Evolutionary conservation across 2,888 invertebrate genomes (phyloP).

Genomic region (Cryptocephalus primarius): DNA sequence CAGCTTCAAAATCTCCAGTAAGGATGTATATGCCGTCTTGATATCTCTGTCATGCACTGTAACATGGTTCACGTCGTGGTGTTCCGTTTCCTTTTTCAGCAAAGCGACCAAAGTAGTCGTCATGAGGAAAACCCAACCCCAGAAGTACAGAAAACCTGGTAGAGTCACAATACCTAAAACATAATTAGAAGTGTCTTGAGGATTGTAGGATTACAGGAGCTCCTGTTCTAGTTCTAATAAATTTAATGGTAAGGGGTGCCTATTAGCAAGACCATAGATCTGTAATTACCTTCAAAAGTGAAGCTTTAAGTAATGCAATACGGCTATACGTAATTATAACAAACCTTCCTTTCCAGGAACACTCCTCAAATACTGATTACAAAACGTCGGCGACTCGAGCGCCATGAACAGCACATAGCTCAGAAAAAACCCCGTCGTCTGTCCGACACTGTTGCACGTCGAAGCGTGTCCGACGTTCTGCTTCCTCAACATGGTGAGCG

Average conservation of each 20-base stretch:
- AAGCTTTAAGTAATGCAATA: slow-evolving; percentile 1
- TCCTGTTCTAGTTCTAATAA: too few species aligned
- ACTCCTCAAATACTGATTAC: slow-evolving; percentile 80
- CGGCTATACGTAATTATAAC: slow-evolving; percentile 34
- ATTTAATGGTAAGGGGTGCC: too few species aligned
- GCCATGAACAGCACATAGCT: slow-evolving; percentile 96
- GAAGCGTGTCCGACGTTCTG: slow-evolving; percentile 96
- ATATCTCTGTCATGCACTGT: slow-evolving; percentile 40
- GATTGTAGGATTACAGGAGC: too few species aligned
- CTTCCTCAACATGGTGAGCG: slow-evolving; percentile 94
- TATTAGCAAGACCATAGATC: too few species aligned
- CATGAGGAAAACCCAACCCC: slow-evolving; percentile 85
- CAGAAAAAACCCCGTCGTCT: slow-evolving; percentile 94
- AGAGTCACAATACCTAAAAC: slow-evolving; percentile 32
- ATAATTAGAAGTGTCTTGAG: background rate
- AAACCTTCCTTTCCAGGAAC: slow-evolving; percentile 57
- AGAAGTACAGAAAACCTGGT: slow-evolving; percentile 81
- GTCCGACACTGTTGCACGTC: slow-evolving; percentile 97
- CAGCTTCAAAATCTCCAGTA: slow-evolving; percentile 73
- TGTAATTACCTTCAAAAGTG: too few species aligned
- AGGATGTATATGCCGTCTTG: slow-evolving; percentile 67
- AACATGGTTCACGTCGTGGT: slow-evolving; percentile 33
- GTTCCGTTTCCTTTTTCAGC: slow-evolving; percentile 70
- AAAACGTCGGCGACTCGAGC: slow-evolving; percentile 90
- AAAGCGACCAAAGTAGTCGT: slow-evolving; percentile 83